Base-by-base conservation (phyloP, 2,888 invertebrate genomes). In the Drosophila anomelani region DNA sequence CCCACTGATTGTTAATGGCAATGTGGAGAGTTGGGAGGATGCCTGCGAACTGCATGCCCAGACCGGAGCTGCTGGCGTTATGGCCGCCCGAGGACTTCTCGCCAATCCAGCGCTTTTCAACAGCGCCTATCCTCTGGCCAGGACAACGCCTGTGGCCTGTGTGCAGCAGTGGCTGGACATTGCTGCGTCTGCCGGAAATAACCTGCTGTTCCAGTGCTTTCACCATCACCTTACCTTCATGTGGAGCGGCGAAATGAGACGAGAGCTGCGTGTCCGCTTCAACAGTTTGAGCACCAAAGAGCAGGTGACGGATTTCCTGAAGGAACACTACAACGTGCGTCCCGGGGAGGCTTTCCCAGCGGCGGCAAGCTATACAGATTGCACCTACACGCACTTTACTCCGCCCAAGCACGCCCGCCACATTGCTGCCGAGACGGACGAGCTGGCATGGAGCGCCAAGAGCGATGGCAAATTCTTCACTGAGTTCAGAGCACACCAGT, bases 151-250 rank as follows among this genome's bases (percentile, higher is more conserved):
- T 0, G 60, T 94, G 0, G 93, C 94, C 54, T 98, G 98, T 93
- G 93, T 99, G 1, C 95, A 95, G 91, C 94, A 96, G 62, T 99
- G 98, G 98, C 91, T 96, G 77, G 93, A 95, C 78, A 94, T 96
- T 75, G 95, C 95, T 69, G 93, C 95, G 68, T 90, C 93, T 47
- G 93, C 94, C 29, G 93, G 93, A 75, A 95, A 96, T 46, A 93
- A 92, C 63, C 95, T 96, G 63, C 94, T 95, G 57, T 98, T 97
- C 92, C 95, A 96, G 79, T 95, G 95, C 90, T 98, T 99, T 89
- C 99, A 99, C 93, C 98, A 99, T 91, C 99, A 99, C 93, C 94
- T 99, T 75, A 97, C 98, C 57, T 98, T 98, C 91, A 99, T 99
- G 99, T 94, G 98, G 87, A 97, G 98, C 87, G 96, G 96, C 92